These are phyloP conservation scores for Drosophila serrata DNA, from an alignment of 1,140 invertebrate species.

Conservation along the genomic window DNA sequence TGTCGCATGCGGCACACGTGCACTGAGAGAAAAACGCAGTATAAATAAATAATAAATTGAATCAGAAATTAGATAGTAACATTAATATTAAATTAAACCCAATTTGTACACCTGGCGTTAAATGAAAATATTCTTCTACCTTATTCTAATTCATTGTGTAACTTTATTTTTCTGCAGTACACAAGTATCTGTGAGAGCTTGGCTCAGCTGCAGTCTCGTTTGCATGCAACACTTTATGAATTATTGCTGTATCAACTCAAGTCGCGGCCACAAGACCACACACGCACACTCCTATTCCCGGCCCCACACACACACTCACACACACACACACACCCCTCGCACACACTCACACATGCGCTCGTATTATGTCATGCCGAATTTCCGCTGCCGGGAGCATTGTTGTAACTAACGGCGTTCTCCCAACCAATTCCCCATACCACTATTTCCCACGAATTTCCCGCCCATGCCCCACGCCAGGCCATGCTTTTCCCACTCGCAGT, in stretches of 20 bases:
- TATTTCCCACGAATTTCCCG: conserved; percentile 15
- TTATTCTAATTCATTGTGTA: background rate
- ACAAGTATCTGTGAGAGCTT: conserved; percentile 42
- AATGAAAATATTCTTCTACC: background rate
- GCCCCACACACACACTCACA: conserved; percentile 53
- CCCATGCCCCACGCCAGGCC: conserved; percentile 1
- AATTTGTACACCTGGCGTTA: background rate
- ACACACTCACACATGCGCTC: conserved; percentile 69
- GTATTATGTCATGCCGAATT: conserved; percentile 83
- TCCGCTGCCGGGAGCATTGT: conserved; percentile 80
- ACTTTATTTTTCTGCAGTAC: background rate
- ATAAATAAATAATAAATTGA: background rate
- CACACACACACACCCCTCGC: too few species aligned
- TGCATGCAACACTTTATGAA: conserved; percentile 85
- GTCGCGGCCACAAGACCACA: conserved; percentile 64
- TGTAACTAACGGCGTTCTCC: conserved; percentile 72
- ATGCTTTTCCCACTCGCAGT: conserved; percentile 32
- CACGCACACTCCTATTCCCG: conserved; percentile 33
- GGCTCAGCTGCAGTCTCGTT: conserved; percentile 80
- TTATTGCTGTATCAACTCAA: conserved; percentile 85
- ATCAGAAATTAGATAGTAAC: too few species aligned
- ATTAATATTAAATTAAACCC: too few species aligned
- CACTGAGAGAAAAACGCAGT: background rate
- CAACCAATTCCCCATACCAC: conserved; percentile 36
- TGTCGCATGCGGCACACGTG: conserved; percentile 67